A percentile compares a stretch with the other conserved stretches of the same genome.
Evolutionary conservation across 2,888 invertebrate genomes (phyloP).

Genomic region (Hemistola chrysoprasaria): DNA sequence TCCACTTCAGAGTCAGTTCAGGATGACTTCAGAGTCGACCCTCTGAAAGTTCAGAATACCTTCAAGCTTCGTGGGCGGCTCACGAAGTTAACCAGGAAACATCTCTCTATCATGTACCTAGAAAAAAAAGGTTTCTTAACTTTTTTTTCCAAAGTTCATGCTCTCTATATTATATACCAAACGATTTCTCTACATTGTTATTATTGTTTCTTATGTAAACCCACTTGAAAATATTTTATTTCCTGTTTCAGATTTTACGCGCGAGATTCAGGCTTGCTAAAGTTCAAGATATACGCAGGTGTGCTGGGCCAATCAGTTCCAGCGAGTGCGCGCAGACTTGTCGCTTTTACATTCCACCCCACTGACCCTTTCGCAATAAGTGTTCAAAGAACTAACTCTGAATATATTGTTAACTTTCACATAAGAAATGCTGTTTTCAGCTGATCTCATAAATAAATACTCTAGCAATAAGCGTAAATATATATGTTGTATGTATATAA

Average conservation of each 20-base stretch:
- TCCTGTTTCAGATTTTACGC: conserved; percentile 89
- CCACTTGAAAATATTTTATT: background rate
- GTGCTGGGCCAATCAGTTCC: conserved; percentile 87
- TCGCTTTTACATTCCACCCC: conserved; percentile 98
- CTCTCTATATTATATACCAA: too few species aligned
- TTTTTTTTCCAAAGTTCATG: too few species aligned
- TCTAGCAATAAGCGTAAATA: too few species aligned
- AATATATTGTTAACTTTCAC: conserved; percentile 97
- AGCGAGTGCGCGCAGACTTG: conserved; percentile 88
- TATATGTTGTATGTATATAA: background rate
- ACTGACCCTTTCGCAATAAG: conserved; percentile 98
- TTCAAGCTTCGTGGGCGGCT: too few species aligned
- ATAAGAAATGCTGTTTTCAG: conserved; percentile 85
- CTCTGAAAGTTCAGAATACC: too few species aligned
- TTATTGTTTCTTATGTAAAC: too few species aligned
- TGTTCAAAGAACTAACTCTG: conserved; percentile 95
- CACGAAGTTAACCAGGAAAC: too few species aligned
- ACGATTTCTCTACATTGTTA: too few species aligned
- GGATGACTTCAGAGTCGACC: too few species aligned
- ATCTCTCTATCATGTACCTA: too few species aligned
- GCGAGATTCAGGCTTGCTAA: conserved; percentile 89
- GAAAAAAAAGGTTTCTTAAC: too few species aligned
- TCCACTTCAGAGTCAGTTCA: too few species aligned
- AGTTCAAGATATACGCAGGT: conserved; percentile 94
- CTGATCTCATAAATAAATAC: conserved; percentile 43